Conservation (phyloP, 53 echinoderm and acorn worm genomes). For the Holothuria leucospilota region DNA sequence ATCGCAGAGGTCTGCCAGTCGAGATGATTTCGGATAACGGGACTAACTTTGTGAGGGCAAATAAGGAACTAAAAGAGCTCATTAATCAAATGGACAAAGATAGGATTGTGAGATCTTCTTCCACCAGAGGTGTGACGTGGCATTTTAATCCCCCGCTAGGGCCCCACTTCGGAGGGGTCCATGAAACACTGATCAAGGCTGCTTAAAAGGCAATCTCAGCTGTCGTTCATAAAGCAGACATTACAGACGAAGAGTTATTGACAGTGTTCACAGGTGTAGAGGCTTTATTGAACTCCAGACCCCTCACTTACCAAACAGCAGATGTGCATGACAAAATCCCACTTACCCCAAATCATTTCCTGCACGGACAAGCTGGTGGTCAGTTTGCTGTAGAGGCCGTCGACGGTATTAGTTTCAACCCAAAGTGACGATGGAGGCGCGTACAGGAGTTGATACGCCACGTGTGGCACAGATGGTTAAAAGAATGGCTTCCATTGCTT, state of each 20-base stretch:
- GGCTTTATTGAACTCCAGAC: constrained; percentile 27
- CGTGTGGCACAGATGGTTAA: background rate
- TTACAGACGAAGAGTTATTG: background rate
- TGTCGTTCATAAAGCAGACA: too few species aligned
- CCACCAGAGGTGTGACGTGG: constrained; percentile 1
- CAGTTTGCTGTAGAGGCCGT: constrained; percentile 36
- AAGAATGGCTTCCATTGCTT: background rate
- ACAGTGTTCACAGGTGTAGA: constrained; percentile 15
- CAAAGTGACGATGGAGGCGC: background rate
- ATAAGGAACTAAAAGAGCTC: background rate
- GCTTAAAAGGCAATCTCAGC: background rate
- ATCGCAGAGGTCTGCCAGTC: too few species aligned
- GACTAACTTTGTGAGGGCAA: background rate
- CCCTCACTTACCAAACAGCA: constrained; percentile 30
- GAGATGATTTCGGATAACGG: constrained; percentile 36
- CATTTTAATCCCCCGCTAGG: constrained; percentile 38
- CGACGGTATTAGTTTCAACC: constrained; percentile 12
- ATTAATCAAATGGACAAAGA: background rate
- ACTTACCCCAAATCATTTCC: background rate
- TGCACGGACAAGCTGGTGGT: constrained; percentile 48
- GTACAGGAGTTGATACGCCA: background rate
- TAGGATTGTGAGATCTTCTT: background rate
- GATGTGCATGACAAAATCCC: constrained; percentile 19
- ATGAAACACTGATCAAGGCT: too few species aligned
- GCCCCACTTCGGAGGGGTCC: too few species aligned